Evolutionary conservation across 2,888 invertebrate species (phyloP).

Genomic region (Platycheirus albimanus): DNA sequence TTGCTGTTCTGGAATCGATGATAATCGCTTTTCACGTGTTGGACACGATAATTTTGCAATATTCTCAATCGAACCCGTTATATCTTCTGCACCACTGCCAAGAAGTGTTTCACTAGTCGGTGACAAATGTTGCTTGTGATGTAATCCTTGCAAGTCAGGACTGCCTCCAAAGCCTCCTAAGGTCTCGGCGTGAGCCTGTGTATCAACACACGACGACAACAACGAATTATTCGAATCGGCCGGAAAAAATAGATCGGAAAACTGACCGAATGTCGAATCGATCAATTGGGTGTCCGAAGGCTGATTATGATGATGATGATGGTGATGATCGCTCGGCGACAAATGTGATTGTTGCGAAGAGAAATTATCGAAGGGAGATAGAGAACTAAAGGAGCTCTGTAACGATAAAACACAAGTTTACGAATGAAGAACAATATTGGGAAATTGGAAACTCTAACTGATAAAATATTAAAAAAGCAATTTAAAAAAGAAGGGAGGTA

Average conservation of each 20-base stretch:
- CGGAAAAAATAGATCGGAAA: slow-evolving; percentile 82
- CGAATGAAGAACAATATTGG: slow-evolving; percentile 63
- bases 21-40: slow-evolving; percentile 79
- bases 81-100: slow-evolving; percentile 79
- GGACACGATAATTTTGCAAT: slow-evolving; percentile 79
- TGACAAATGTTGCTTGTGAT: slow-evolving; percentile 55
- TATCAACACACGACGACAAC: slow-evolving; percentile 78
- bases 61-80: slow-evolving; percentile 79
- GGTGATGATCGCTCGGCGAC: slow-evolving; percentile 72
- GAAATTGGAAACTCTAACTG: slow-evolving; percentile 45
- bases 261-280: slow-evolving; percentile 78
- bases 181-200: slow-evolving; percentile 60
- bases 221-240: slow-evolving; percentile 81
- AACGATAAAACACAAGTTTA: slow-evolving; percentile 76
- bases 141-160: slow-evolving; percentile 74
- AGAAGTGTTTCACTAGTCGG: slow-evolving; percentile 77
- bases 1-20: slow-evolving; percentile 81
- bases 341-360: slow-evolving; percentile 80
- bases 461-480: slow-evolving; percentile 52
- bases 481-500: slow-evolving; percentile 52
- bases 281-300: slow-evolving; percentile 77
- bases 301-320: slow-evolving; percentile 64
- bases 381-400: slow-evolving; percentile 82
- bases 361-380: slow-evolving; percentile 82
- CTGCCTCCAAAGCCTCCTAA: slow-evolving; percentile 58